These are phyloP conservation scores for Parauchenoglanis ngamensis DNA, from an alignment of 2,797 vertebrate genomes.

Conservation along the genomic window DNA sequence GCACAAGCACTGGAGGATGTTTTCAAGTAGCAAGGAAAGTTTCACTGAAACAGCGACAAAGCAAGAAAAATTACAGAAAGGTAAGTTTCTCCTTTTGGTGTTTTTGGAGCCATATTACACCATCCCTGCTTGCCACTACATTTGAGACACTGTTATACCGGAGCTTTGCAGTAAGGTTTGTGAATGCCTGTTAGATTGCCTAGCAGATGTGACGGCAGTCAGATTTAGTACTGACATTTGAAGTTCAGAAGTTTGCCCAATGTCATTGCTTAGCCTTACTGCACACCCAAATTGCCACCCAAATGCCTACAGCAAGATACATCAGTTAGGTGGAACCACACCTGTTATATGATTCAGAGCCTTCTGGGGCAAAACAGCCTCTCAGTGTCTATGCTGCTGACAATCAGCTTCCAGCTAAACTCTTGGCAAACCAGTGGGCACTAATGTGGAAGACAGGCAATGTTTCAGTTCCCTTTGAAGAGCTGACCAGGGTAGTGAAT, in stretches of 20 bases:
- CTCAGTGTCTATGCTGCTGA: not conserved
- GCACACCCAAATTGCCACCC: not conserved
- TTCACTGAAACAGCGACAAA: not conserved
- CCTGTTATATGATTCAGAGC: not conserved
- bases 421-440: not conserved
- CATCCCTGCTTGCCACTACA: not conserved
- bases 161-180: not conserved
- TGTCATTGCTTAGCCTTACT: not conserved
- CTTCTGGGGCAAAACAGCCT: not conserved
- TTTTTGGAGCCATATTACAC: no score
- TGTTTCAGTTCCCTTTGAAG: conserved; percentile 33
- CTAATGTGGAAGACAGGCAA: not conserved
- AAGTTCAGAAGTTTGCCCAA: not conserved
- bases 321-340: not conserved
- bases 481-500: not conserved
- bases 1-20: not conserved
- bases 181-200: not conserved
- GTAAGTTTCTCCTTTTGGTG: not conserved
- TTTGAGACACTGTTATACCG: not conserved
- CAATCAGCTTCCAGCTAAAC: not conserved
- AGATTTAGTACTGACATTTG: not conserved
- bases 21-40: not conserved
- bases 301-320: conserved; percentile 38
- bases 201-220: not conserved
- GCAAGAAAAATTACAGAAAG: not conserved